Evolutionary conservation across 1,140 invertebrate species (phyloP), one percentile per base, ranked within the genome.

Genomic region (Drosophila serrata): DNA sequence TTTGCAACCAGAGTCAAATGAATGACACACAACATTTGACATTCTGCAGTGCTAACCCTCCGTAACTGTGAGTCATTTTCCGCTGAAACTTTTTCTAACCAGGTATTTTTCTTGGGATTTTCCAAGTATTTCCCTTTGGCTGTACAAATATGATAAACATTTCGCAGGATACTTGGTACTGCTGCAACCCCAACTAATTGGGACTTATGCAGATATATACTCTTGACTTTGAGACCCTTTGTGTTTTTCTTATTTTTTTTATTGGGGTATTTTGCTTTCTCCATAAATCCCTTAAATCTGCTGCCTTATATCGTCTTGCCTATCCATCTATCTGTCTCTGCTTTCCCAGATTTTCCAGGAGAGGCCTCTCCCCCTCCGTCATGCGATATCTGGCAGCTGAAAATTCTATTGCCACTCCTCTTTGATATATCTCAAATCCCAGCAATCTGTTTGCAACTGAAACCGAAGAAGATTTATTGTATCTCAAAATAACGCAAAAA

Each of bases 381-480:
- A 58, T 49, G 60, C 69, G 68, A 72, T 72, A 72, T 49, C 56
- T 59, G 43, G 8, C 43, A 24, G 43, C 43, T 56, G 43, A 68
- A 65, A 65, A 65, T 63, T 59, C 42, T 48, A 60, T 69, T 59
- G 64, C 51, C 60, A 59, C 39, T 72, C 57, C 62, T 40, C 58
- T 63, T 57, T 45, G 64, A 84, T 79, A 90, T 79, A 70, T 72
- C 51, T 76, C 49, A 75, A 81, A 90, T 90, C 81, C 85, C 53
- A 72, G 85, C 85, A 90, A 90, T 90, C 85, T 85, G 85, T 90
- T 72, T 90, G 85, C 68, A 80, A 88, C 62, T 82, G 85, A 81
- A 90, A 90, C 81, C 85, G 62, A 90, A 85, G 78, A 90, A 90
- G 85, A 90, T 90, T 90, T 90, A 90, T 88, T 67, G 77, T 75